Percentiles rank a stretch among this genome's conserved stretches.
Conservation (phyloP, 2,113 vertebrate genomes). For the Emydura subglobosa region DNA sequence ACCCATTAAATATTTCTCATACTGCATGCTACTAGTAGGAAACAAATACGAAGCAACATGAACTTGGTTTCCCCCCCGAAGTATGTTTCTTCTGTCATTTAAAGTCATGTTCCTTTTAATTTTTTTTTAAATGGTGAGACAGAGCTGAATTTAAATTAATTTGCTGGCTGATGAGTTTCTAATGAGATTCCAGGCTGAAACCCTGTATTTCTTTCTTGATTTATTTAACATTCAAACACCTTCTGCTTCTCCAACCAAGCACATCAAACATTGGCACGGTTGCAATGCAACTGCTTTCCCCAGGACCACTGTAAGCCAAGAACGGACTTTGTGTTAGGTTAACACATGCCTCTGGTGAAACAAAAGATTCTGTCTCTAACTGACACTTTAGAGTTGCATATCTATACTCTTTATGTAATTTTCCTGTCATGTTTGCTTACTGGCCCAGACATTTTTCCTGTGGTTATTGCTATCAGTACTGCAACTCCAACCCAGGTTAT, state of each 20-base stretch:
- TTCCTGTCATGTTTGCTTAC: conserved; percentile 22
- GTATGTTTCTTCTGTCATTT: background rate
- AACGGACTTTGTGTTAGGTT: conserved; percentile 24
- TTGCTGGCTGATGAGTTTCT: background rate
- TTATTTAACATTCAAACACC: conserved; percentile 44
- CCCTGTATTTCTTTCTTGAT: conserved; percentile 36
- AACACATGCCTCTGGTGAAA: conserved; percentile 29
- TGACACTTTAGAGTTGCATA: conserved; percentile 30
- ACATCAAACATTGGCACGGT: conserved; percentile 33
- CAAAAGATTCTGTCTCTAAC: conserved; percentile 36
- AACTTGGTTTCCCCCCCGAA: background rate
- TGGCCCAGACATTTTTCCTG: conserved; percentile 17
- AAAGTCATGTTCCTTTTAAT: background rate
- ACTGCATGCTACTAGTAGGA: background rate
- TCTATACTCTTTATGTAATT: conserved; percentile 42
- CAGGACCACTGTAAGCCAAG: background rate
- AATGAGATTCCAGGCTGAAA: conserved; percentile 38
- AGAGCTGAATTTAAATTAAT: conserved; percentile 4
- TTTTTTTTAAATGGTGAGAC: background rate
- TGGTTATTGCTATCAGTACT: conserved; percentile 26
- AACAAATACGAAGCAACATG: background rate
- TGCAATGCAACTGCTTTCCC: background rate
- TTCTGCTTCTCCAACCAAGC: conserved; percentile 9
- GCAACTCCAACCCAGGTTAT: conserved; percentile 9
- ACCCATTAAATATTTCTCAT: conserved; percentile 1